phyloP scores from a whole-genome alignment of 2,888 invertebrate genomes.

The Ecdyonurus torrentis region DNA sequence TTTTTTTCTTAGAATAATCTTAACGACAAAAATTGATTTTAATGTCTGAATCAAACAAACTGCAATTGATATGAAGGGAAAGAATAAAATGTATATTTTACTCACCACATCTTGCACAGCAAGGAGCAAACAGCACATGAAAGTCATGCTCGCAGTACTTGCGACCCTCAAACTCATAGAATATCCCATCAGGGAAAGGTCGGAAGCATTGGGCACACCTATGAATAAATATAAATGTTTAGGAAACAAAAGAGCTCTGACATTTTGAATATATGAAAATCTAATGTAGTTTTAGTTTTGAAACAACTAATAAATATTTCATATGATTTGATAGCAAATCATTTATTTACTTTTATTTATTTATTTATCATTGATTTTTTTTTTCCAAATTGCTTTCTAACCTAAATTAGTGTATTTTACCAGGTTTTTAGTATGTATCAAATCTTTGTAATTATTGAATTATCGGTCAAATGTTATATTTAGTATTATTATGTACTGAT shows the following conservation, averaged over 20 bases:
- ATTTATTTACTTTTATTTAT: too few species aligned
- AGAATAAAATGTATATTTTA: too few species aligned
- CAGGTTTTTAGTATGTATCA: conserved; percentile 7
- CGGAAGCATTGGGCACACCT: conserved; percentile 98
- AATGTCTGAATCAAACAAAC: background rate
- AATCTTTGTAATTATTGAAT: background rate
- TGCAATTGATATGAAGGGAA: background rate
- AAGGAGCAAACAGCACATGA: conserved; percentile 88
- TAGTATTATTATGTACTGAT: too few species aligned
- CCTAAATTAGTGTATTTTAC: too few species aligned
- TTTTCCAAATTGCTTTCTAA: too few species aligned
- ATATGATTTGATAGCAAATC: too few species aligned
- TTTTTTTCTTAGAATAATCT: too few species aligned
- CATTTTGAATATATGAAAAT: too few species aligned
- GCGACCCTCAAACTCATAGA: conserved; percentile 97
- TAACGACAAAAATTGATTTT: background rate
- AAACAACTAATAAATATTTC: too few species aligned
- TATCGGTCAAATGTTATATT: background rate
- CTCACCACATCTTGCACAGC: conserved; percentile 63
- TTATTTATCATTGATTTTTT: too few species aligned
- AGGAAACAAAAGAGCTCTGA: too few species aligned
- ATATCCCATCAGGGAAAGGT: conserved; percentile 91
- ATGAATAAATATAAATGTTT: conserved; percentile 17
- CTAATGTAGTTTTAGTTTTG: too few species aligned
- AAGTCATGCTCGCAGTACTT: conserved; percentile 99